These are phyloP conservation scores for Drosophila repletoides DNA, from an alignment of 1,140 invertebrate species.

Conservation along the genomic window DNA sequence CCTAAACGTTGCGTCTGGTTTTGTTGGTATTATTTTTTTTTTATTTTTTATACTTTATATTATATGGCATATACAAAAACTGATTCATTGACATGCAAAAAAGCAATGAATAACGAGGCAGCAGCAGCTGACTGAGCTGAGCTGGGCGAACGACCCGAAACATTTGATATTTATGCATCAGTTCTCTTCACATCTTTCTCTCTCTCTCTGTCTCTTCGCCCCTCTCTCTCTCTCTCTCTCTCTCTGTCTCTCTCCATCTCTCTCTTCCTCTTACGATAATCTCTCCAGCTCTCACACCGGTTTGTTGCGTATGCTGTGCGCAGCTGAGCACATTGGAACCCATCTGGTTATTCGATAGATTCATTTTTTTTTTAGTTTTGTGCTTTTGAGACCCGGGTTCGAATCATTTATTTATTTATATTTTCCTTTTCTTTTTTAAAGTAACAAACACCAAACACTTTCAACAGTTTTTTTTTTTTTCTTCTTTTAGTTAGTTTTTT, in stretches of 20 bases:
- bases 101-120: slow-evolving; percentile 44
- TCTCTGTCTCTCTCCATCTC: background rate
- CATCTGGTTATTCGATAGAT: slow-evolving; percentile 1
- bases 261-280: slow-evolving; percentile 14
- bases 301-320: background rate
- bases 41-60: slow-evolving; percentile 31
- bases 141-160: slow-evolving; percentile 14
- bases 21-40: slow-evolving; percentile 9
- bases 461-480: slow-evolving; percentile 12
- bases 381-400: slow-evolving; percentile 6
- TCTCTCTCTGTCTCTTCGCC: background rate
- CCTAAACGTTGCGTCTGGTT: slow-evolving; percentile 19
- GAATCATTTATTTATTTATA: slow-evolving; percentile 17
- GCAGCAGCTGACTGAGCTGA: slow-evolving; percentile 27
- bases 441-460: slow-evolving; percentile 13
- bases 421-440: background rate
- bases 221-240: background rate
- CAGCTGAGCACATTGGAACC: background rate
- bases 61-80: slow-evolving; percentile 48
- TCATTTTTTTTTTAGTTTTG: slow-evolving; percentile 4
- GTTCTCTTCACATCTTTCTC: background rate
- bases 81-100: slow-evolving; percentile 69
- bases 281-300: background rate
- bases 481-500: slow-evolving; percentile 53
- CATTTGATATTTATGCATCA: slow-evolving; percentile 4